phyloP scores from a whole-genome alignment of 2,113 vertebrate species.

The Rhipidura dahli region DNA sequence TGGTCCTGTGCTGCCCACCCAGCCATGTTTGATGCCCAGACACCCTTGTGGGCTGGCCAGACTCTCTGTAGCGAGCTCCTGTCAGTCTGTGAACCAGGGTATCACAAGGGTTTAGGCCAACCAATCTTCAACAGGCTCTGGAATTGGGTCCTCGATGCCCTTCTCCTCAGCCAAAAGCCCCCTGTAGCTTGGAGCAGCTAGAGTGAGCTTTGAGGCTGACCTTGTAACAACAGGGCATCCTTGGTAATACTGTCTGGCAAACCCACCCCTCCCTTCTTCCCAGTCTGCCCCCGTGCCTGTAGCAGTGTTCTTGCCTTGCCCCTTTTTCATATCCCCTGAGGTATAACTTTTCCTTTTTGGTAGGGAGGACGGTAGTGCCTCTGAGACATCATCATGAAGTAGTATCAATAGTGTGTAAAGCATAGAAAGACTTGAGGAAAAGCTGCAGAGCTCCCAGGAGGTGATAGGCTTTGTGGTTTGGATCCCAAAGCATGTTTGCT shows the following conservation, averaged over 20 bases:
- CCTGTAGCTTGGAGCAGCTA: neutral
- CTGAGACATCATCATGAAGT: neutral
- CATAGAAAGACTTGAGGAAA: neutral
- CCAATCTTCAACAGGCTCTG: neutral
- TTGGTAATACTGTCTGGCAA: neutral
- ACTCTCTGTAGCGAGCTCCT: neutral
- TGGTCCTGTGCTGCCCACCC: neutral
- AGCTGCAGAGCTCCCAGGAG: neutral
- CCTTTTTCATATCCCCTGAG: neutral
- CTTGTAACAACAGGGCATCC: neutral
- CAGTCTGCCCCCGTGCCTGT: accelerated
- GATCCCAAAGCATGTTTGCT: neutral
- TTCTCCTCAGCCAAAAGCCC: neutral
- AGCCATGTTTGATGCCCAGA: neutral
- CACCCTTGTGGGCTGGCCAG: neutral
- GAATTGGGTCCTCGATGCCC: neutral
- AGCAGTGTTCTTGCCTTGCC: neutral
- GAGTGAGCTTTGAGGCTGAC: neutral
- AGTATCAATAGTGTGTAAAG: neutral
- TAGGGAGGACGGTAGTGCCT: neutral
- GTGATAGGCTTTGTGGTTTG: neutral
- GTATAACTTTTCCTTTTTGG: accelerated
- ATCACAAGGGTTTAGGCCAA: neutral
- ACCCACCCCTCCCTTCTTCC: accelerated
- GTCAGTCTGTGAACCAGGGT: neutral